These are phyloP conservation scores for Eupithecia centaureata DNA, from an alignment of 2,888 invertebrate species.

Conservation along the genomic window DNA sequence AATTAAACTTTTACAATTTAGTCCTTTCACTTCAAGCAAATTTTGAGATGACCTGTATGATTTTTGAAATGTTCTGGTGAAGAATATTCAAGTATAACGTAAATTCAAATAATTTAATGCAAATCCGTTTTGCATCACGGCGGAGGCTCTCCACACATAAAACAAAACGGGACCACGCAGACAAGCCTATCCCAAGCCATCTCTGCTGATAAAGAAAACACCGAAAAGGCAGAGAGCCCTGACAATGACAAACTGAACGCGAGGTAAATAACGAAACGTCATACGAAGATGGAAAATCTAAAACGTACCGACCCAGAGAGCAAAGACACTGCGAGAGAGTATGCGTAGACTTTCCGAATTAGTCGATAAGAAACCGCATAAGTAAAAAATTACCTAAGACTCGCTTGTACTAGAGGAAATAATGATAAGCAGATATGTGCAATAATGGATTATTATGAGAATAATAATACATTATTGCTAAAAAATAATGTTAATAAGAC, in stretches of 20 bases:
- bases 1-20: neutral
- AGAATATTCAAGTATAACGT: neutral
- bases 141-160: neutral
- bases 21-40: neutral
- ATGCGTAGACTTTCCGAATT: neutral
- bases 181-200: slow-evolving; percentile 14
- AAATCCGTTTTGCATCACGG: neutral
- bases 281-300: slow-evolving; percentile 57
- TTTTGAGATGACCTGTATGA: no score
- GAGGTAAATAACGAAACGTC: slow-evolving; percentile 68
- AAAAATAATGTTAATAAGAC: no score
- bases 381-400: no score
- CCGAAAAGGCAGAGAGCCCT: slow-evolving; percentile 34
- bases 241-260: slow-evolving; percentile 66
- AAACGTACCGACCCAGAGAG: slow-evolving; percentile 47
- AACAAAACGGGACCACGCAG: neutral
- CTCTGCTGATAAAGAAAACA: slow-evolving; percentile 27
- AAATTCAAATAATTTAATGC: neutral
- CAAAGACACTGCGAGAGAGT: neutral
- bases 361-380: no score
- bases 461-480: no score
- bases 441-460: no score
- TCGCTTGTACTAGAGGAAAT: no score
- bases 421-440: no score
- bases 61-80: neutral